phyloP scores from a whole-genome alignment of 2,113 vertebrate genomes.

The Paradisaea rubra region DNA sequence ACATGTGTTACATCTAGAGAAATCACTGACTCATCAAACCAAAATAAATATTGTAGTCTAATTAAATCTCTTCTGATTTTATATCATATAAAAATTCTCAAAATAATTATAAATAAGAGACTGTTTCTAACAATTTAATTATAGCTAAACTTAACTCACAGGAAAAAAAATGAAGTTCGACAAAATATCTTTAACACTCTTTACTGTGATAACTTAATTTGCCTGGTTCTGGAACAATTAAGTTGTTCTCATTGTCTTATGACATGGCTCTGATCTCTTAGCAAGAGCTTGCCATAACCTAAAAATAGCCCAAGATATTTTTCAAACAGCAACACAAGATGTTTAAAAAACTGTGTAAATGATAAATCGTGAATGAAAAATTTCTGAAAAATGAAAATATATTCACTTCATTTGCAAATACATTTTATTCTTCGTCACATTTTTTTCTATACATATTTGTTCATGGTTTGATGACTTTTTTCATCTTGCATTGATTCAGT shows the following conservation, averaged over 20 bases:
- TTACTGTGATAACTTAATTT: not conserved
- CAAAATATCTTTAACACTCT: not conserved
- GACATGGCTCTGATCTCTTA: not conserved
- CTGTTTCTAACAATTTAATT: not conserved
- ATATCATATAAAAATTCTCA: not conserved
- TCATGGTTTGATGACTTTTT: not conserved
- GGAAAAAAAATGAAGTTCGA: not conserved
- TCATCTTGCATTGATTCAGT: not conserved
- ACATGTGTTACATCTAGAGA: not conserved
- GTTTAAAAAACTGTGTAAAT: not conserved
- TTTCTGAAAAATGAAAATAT: not conserved
- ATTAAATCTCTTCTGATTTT: conserved; percentile 7
- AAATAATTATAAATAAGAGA: not conserved
- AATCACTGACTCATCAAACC: conserved; percentile 29
- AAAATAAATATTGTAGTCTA: conserved; percentile 23
- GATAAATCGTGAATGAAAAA: not conserved
- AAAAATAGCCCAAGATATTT: not conserved
- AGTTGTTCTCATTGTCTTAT: not conserved
- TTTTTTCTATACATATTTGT: not conserved
- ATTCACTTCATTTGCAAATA: not conserved
- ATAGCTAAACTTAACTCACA: not conserved
- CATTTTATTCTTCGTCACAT: not conserved
- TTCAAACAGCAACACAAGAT: not conserved
- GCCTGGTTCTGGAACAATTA: not conserved
- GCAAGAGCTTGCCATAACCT: not conserved